Base-by-base conservation (phyloP, 2,113 vertebrate species). In the Paramormyrops kingsleyae region DNA sequence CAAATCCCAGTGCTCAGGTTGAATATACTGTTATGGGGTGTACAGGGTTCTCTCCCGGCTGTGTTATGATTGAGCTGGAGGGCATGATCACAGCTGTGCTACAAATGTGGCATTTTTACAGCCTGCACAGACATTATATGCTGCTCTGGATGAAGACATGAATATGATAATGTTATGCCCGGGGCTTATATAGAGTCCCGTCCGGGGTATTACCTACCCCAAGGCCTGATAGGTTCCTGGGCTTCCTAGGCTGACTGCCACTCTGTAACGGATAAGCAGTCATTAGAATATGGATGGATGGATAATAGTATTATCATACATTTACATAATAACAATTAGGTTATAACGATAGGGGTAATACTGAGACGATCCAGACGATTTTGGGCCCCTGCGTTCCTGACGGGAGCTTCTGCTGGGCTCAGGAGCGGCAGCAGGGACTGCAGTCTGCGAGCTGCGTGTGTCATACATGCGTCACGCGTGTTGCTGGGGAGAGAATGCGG, bases 381-480 rank as follows among this genome's bases (percentile, higher is more conserved):
- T 8, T 9, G 19, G 24, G 10, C 39, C 42, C 7, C 19, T 9
- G 35, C 1, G 0, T 46, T 46, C 83, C 24, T 84, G 19, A n/a
- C 0, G 3, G 7, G 31, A 47, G 35, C 80, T 47, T 83, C 35
- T 47, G 19, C 80, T 83, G 80, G 19, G 21, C 39, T 83, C 39
- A 9, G 80, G 44, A 3, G 21, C 0, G 19, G 39, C 42, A 83
- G 39, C 19, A 9, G 80, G 39, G 19, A 24, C 42, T 83, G 80
- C 17, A 83, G 42, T 47, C 42, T 80, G 24, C 19, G 3, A 46
- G 44, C 83, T 84, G 83, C 15, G 2, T 84, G 83, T 84, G 83
- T 84, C 83, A 84, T 84, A 84, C 8, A 46, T 84, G 39, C 83
- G 83, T 84, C 44, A 84, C 19, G 42, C 83, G 39, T 84, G 83